phyloP scores from a whole-genome alignment of 2,113 vertebrate genomes.

The Siniperca knerii region DNA sequence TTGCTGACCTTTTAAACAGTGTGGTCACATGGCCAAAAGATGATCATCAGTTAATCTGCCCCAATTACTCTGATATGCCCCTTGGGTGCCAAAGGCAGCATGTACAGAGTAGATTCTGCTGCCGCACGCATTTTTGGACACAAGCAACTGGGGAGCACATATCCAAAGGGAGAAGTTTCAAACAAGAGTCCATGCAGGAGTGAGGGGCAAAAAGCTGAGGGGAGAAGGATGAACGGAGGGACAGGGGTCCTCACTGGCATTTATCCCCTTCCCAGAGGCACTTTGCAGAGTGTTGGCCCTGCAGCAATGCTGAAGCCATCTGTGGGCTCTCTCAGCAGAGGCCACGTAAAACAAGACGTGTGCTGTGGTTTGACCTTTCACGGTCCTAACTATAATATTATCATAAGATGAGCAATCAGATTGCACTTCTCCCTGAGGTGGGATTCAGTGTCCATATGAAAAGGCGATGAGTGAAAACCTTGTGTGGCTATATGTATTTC shows the following conservation, averaged over 20 bases:
- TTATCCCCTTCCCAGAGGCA: slow-evolving; percentile 62
- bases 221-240: slow-evolving; percentile 29
- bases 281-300: slow-evolving; percentile 67
- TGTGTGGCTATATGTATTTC: slow-evolving; percentile 36
- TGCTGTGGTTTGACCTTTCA: slow-evolving; percentile 84
- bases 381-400: slow-evolving; percentile 86
- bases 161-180: slow-evolving; percentile 64
- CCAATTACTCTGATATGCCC: slow-evolving; percentile 81
- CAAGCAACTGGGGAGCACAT: slow-evolving; percentile 54
- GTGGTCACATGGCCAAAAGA: slow-evolving; percentile 83
- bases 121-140: slow-evolving; percentile 73
- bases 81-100: slow-evolving; percentile 67
- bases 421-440: slow-evolving; percentile 70
- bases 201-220: slow-evolving; percentile 16
- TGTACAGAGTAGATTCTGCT: slow-evolving; percentile 70
- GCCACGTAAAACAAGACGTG: slow-evolving; percentile 78
- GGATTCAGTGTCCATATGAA: slow-evolving; percentile 66
- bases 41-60: slow-evolving; percentile 84
- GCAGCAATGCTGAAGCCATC: slow-evolving; percentile 77
- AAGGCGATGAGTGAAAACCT: slow-evolving; percentile 50
- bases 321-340: slow-evolving; percentile 72
- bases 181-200: slow-evolving; percentile 57
- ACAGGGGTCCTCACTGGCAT: slow-evolving; percentile 42
- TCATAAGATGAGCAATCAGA: slow-evolving; percentile 78
- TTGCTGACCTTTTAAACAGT: slow-evolving; percentile 86